Base-by-base conservation (phyloP, 2,888 invertebrate species). In the Aromia moschata region DNA sequence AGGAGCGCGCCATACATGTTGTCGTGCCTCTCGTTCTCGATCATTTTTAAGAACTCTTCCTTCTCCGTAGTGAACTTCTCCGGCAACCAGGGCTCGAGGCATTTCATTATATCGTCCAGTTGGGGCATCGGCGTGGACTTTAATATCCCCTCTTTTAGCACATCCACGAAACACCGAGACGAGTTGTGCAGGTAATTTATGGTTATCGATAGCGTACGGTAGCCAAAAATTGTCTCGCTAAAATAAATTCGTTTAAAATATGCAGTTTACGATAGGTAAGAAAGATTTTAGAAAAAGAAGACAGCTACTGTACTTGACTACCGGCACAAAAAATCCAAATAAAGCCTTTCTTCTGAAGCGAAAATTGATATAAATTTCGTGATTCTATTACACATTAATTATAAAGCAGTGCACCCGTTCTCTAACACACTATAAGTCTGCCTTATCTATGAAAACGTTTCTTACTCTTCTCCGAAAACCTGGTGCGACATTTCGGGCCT, bases 401-500 rank as follows among this genome's bases (percentile, higher is more conserved):
- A n/a, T n/a, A n/a, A n/a, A n/a, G n/a, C n/a, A n/a, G n/a, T n/a
- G n/a, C n/a, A n/a, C n/a, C n/a, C n/a, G n/a, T n/a, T n/a, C n/a
- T n/a, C n/a, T n/a, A n/a, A n/a, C n/a, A n/a, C n/a, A n/a, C n/a
- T n/a, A n/a, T n/a, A n/a, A n/a, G n/a, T n/a, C n/a, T n/a, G n/a
- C n/a, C n/a, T n/a, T n/a, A n/a, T n/a, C 87, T 74, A 45, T 10
- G 20, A 41, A 62, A 37, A 30, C 60, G 77, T 70, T 74, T 2
- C 41, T 58, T 69, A 78, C 78, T 87, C 89, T 68, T 93, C 92
- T 2, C 94, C 95, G 80, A 95, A 96, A 56, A 96, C 89, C 81
- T 97, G 96, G 83, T 97, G 94, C 49, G 94, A 92, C 92, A 96
- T 94, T 55, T 89, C 89, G 0, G 96, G 94, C 31, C 86, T 83